phyloP scores from a whole-genome alignment of 92 coral and sea anemone genomes.

The Siderastrea radians region DNA sequence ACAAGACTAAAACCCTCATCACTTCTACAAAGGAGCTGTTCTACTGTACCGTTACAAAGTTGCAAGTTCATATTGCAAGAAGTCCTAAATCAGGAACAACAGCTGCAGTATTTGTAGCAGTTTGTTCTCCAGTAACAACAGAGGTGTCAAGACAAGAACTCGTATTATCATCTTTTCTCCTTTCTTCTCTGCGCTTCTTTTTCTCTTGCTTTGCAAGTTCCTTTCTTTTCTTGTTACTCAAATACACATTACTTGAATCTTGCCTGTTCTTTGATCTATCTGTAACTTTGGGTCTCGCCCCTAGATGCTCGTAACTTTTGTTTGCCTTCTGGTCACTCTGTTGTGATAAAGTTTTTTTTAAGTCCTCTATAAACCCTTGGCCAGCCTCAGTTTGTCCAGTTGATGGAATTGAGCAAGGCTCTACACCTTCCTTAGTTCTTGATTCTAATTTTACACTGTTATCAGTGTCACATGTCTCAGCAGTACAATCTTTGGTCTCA shows the following conservation, averaged over 20 bases:
- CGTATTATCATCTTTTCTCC: constrained; percentile 75
- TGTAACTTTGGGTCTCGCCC: constrained; percentile 84
- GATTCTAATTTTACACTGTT: neutral
- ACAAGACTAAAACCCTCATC: no score
- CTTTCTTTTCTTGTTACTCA: constrained; percentile 91
- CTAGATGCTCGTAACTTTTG: constrained; percentile 41
- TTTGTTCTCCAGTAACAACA: constrained; percentile 11
- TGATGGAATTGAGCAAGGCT: neutral
- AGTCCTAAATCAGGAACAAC: constrained; percentile 70
- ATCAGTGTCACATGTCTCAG: neutral
- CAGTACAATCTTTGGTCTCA: neutral
- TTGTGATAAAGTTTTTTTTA: neutral
- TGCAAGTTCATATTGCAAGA: constrained; percentile 48
- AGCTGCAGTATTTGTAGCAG: neutral
- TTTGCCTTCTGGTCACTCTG: neutral
- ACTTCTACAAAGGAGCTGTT: no score
- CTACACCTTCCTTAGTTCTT: neutral
- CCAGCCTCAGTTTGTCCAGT: neutral
- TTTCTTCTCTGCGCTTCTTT: constrained; percentile 89
- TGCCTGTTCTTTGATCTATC: constrained; percentile 47
- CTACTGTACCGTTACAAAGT: no score
- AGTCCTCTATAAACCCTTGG: constrained; percentile 12
- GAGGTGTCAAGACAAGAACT: constrained; percentile 5
- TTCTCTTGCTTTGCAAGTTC: constrained; percentile 95
- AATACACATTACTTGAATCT: constrained; percentile 36